A percentile compares a stretch with the other conserved stretches of the same genome.
Evolutionary conservation across 1,140 invertebrate species (phyloP).

Genomic region (Goniozus legneri): DNA sequence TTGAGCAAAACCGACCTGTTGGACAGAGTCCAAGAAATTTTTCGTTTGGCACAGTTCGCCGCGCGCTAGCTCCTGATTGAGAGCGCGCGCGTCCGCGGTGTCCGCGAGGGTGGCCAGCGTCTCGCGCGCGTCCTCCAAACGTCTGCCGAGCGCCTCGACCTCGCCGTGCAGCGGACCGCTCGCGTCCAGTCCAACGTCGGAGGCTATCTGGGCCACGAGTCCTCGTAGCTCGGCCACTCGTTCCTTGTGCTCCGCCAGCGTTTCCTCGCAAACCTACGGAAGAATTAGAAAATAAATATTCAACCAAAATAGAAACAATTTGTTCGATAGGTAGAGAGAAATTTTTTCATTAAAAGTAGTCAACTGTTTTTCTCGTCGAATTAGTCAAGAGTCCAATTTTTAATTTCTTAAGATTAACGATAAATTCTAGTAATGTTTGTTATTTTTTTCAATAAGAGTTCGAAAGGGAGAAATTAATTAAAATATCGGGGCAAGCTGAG

Average conservation of each 20-base stretch:
- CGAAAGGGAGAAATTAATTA: too few species aligned
- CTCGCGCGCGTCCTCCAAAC: conserved; percentile 72
- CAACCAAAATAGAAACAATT: too few species aligned
- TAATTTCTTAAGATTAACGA: too few species aligned
- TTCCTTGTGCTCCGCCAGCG: conserved; percentile 66
- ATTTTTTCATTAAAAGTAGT: too few species aligned
- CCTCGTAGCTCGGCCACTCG: conserved; percentile 67
- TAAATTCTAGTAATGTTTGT: too few species aligned
- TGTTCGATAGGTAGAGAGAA: too few species aligned
- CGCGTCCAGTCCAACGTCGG: conserved; percentile 69
- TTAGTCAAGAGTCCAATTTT: too few species aligned
- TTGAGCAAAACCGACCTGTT: too few species aligned
- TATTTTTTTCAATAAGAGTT: too few species aligned
- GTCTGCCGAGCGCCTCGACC: conserved; percentile 70
- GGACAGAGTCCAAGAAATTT: conserved; percentile 61
- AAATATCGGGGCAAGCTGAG: too few species aligned
- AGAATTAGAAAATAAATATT: too few species aligned
- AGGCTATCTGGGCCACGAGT: conserved; percentile 73
- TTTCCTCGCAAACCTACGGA: conserved; percentile 69
- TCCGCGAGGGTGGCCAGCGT: conserved; percentile 70
- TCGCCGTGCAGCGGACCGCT: conserved; percentile 69
- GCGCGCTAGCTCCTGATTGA: conserved; percentile 55
- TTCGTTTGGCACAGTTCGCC: conserved; percentile 60
- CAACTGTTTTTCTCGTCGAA: too few species aligned
- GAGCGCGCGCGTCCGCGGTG: conserved; percentile 65